phyloP scores from a whole-genome alignment of 2,113 vertebrate species.

The Ceyx margarethae region DNA sequence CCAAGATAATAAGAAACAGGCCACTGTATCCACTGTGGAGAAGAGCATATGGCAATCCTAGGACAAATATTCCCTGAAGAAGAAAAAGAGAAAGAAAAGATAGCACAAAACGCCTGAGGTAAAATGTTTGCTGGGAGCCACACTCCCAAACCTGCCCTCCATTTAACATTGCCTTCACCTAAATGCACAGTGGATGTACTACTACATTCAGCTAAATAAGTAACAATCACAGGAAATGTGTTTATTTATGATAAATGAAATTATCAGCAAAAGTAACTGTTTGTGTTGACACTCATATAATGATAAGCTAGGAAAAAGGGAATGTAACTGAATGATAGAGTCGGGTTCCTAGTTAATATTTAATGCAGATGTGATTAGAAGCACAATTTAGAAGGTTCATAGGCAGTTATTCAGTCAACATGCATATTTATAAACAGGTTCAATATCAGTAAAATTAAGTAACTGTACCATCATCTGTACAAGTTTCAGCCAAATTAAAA shows the following conservation, averaged over 20 bases:
- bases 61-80: conserved; percentile 79
- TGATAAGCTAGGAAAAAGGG: conserved; percentile 57
- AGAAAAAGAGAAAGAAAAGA: conserved; percentile 21
- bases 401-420: conserved; percentile 48
- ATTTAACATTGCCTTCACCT: background rate
- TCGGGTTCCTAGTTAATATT: conserved; percentile 69
- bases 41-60: conserved; percentile 78
- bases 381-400: conserved; percentile 60
- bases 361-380: conserved; percentile 70
- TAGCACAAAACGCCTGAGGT: background rate
- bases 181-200: background rate
- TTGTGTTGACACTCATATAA: background rate
- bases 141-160: background rate
- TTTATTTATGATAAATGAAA: conserved; percentile 54
- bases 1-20: conserved; percentile 74
- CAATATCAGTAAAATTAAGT: conserved; percentile 55
- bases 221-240: background rate
- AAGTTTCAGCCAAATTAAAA: conserved; percentile 30
- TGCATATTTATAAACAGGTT: conserved; percentile 43
- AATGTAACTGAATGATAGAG: conserved; percentile 16
- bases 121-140: background rate
- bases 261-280: conserved; percentile 20
- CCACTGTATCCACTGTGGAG: conserved; percentile 78
- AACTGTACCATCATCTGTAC: background rate
- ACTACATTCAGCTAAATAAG: conserved; percentile 16